Percentiles rank a stretch among this genome's conserved stretches.
These are phyloP conservation scores for Vipera latastei DNA, from an alignment of 2,797 vertebrate genomes.

Conservation along the genomic window DNA sequence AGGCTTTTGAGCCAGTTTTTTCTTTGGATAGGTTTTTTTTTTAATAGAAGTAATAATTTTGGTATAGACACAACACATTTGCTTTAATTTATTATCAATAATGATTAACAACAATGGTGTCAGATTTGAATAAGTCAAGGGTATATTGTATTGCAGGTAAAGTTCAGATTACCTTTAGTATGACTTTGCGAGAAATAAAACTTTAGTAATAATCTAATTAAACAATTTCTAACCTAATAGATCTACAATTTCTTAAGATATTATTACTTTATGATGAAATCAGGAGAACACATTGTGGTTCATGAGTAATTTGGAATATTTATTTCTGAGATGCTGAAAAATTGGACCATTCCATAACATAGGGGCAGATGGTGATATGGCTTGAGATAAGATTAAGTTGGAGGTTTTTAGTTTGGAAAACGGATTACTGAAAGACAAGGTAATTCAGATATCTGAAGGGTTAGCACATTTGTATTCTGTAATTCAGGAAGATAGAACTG, in stretches of 20 bases:
- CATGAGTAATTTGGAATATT: not conserved
- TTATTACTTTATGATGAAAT: not conserved
- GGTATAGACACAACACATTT: not conserved
- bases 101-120: not conserved
- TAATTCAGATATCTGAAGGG: not conserved
- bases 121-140: not conserved
- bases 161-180: not conserved
- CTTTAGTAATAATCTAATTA: not conserved
- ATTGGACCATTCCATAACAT: not conserved
- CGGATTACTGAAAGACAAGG: not conserved
- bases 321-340: not conserved
- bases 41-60: not conserved
- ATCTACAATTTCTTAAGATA: not conserved
- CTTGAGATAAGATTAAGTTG: not conserved
- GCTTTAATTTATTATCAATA: not conserved
- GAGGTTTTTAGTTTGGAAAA: not conserved
- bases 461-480: not conserved
- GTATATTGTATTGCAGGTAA: not conserved
- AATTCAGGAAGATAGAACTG: not conserved
- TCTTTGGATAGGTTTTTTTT: not conserved
- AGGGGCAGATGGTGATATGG: not conserved
- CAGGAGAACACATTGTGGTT: not conserved
- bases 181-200: not conserved
- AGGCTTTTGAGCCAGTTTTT: not conserved
- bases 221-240: not conserved